Base-by-base conservation (phyloP, 2,113 vertebrate species). In the Tachycineta bicolor region DNA sequence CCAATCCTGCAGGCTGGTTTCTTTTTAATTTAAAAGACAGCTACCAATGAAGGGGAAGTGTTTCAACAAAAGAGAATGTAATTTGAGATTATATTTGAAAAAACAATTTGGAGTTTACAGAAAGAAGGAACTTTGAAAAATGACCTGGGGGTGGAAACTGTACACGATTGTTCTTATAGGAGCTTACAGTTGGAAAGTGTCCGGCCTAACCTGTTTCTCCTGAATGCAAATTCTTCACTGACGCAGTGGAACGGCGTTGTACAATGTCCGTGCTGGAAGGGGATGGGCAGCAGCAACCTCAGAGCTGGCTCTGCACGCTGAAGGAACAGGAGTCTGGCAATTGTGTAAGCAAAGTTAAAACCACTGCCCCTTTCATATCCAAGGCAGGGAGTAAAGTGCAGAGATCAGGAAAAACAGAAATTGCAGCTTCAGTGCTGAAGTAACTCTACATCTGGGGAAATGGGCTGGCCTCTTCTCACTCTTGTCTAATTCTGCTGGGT, bases 141-240 rank as follows among this genome's bases (percentile, higher is more conserved):
- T 41, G 62, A 71, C 83, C 83, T 53, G 80, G 37, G 87, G 52
- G 60, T 55, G 90, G 68, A 80, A 95, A 89, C 86, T 71, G 7
- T 68, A 75, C 47, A 8, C 13, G 2, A 90, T 87, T 93, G 90
- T 89, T 96, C 95, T 90, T 91, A 83, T 18, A 78, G 86, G 44
- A 89, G 60, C 71, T 56, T 23, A 41, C 31, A 43, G 82, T 2
- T 70, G 88, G 79, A 29, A 93, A 70, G 86, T 0, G 9, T 50
- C 93, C 0, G 14, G 68, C 68, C 87, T 55, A 92, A 96, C 95
- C 93, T 94, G 95, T 95, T 97, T 71, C 86, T 94, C 95, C 73
- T 91, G 94, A 91, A 91, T 92, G 95, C 91, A 94, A 91, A 94
- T 95, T 63, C 89, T 53, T 37, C 41, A 7, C 56, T 89, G 86